A percentile compares a stretch with the other conserved stretches of the same genome.
phyloP scores from a whole-genome alignment of 2,888 invertebrate genomes.

The Volucella bombylans region DNA sequence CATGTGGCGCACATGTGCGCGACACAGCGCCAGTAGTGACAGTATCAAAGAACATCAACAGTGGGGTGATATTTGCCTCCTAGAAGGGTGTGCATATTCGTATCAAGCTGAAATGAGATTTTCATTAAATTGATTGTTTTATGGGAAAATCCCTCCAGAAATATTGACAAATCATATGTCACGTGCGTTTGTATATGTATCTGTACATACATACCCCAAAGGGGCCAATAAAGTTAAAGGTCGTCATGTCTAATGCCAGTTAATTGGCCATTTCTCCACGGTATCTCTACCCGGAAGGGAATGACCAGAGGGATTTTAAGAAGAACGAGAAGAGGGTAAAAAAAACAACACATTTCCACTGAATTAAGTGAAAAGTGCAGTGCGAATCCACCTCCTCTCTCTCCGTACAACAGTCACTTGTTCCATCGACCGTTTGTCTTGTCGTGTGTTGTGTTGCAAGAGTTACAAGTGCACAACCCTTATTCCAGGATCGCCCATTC shows the following conservation, averaged over 20 bases:
- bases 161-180: slow-evolving; percentile 71
- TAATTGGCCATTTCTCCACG: slow-evolving; percentile 66
- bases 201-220: slow-evolving; percentile 15
- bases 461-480: slow-evolving; percentile 73
- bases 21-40: slow-evolving; percentile 3
- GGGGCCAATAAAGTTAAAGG: slow-evolving; percentile 60
- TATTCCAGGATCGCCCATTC: slow-evolving; percentile 70
- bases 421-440: slow-evolving; percentile 65
- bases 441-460: slow-evolving; percentile 30
- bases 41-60: slow-evolving; percentile 18
- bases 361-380: slow-evolving; percentile 72
- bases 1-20: slow-evolving; percentile 33
- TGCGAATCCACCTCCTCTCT: slow-evolving; percentile 34
- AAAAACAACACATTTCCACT: slow-evolving; percentile 36
- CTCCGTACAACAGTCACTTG: slow-evolving; percentile 50
- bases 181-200: slow-evolving; percentile 23
- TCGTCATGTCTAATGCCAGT: slow-evolving; percentile 67
- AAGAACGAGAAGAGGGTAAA: slow-evolving; percentile 1
- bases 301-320: neutral
- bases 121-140: slow-evolving; percentile 73
- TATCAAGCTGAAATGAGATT: slow-evolving; percentile 58
- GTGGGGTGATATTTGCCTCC: slow-evolving; percentile 43
- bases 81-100: slow-evolving; percentile 7
- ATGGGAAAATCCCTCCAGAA: slow-evolving; percentile 66
- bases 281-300: slow-evolving; percentile 6